These are phyloP conservation scores for Oreochromis grahami DNA, from an alignment of 2,797 vertebrate species.

Conservation along the genomic window DNA sequence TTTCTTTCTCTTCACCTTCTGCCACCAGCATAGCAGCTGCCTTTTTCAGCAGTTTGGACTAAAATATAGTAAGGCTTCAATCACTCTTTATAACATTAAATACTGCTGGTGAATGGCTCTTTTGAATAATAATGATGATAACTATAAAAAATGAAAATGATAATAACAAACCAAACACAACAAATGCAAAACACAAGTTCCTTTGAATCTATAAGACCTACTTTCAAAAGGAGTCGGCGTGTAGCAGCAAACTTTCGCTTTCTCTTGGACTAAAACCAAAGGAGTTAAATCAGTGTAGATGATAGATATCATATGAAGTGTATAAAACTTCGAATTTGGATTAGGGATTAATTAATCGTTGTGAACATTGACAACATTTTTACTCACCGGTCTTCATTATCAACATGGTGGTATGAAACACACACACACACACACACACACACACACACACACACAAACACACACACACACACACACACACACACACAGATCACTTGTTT, in stretches of 20 bases:
- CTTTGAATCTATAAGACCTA: conserved; percentile 10
- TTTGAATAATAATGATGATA: neutral
- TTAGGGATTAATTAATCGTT: neutral
- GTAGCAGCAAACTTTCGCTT: conserved; percentile 74
- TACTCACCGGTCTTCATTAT: conserved; percentile 72
- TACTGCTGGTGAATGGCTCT: neutral
- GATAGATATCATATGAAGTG: neutral
- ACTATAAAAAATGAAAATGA: neutral
- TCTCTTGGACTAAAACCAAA: conserved; percentile 53
- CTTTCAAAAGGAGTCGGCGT: conserved; percentile 72
- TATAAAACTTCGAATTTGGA: neutral
- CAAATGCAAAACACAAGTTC: neutral
- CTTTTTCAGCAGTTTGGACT: conserved; percentile 74
- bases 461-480: rapidly evolving
- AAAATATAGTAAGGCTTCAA: neutral
- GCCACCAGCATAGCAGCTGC: conserved; percentile 66
- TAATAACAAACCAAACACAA: neutral
- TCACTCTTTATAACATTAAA: neutral
- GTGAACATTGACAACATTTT: neutral
- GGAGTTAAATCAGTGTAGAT: neutral
- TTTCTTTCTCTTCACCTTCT: conserved; percentile 56
- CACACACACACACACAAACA: neutral
- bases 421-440: neutral
- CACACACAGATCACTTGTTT: neutral
- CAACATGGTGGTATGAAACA: neutral